phyloP scores from a whole-genome alignment of 2,113 vertebrate species.

The Ovibos moschatus region DNA sequence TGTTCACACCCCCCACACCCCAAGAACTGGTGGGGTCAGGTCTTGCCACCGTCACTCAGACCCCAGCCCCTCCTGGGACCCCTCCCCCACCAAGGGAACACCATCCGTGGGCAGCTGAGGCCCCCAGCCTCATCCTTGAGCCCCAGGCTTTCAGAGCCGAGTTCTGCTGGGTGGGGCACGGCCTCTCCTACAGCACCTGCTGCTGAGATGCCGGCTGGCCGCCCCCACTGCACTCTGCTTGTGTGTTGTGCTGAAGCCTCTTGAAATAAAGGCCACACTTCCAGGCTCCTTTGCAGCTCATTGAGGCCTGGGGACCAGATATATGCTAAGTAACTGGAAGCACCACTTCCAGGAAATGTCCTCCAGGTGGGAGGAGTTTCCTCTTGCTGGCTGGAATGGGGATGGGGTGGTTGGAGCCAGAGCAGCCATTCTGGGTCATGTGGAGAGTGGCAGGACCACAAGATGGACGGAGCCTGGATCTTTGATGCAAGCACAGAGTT shows the following conservation, averaged over 20 bases:
- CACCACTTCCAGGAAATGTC: background rate
- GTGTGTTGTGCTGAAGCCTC: background rate
- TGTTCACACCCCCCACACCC: background rate
- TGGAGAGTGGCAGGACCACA: background rate
- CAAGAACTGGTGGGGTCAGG: background rate
- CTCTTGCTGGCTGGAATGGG: background rate
- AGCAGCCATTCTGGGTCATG: background rate
- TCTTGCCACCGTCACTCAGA: background rate
- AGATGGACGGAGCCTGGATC: background rate
- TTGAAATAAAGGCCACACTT: too few species aligned
- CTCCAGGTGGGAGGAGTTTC: background rate
- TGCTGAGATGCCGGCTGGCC: rapidly evolving
- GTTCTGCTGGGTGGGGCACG: too few species aligned
- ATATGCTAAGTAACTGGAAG: background rate
- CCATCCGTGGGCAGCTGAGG: background rate
- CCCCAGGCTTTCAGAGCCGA: background rate
- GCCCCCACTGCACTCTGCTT: background rate
- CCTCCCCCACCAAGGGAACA: too few species aligned
- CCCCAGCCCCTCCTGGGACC: background rate
- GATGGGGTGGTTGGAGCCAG: background rate
- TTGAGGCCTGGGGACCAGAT: background rate
- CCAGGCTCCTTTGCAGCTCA: background rate
- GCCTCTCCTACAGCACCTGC: background rate
- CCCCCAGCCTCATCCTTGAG: background rate
- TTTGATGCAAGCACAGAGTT: background rate